Evolutionary conservation across 2,888 invertebrate species (phyloP), one percentile per base, ranked within the genome.

Genomic region (Drosophila paucipuncta): DNA sequence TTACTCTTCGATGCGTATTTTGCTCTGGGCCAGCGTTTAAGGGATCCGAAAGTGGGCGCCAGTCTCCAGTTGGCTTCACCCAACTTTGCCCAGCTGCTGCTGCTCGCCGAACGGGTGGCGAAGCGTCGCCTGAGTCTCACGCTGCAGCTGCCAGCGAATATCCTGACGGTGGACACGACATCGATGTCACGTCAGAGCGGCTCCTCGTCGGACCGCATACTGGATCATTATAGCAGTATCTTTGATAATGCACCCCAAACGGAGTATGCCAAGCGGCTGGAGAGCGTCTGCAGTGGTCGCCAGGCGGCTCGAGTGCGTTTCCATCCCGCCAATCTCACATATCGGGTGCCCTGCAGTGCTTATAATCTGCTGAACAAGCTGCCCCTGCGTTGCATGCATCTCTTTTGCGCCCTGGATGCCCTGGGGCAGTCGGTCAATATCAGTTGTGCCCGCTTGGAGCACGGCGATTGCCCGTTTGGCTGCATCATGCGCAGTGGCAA

Each of bases 1-100:
- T 35, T 73, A 1, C 77, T 90, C 6, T 90, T 87, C 50, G 92
- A 92, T 22, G 78, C 87, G 13, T 86, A 76, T 39, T 87, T 83
- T 63, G 73, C 72, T 2, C 90, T 84, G 58, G 90, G 85, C 16
- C 78, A 80, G n/a, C 71, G 76, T 6, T 59, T 92, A 7, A 43
- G 54, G 2, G 47, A 65, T 11, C 30, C 54, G 11, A 50, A 37
- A 7, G 73, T 16, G 0, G 31, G 31, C 3, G 10, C 4, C 18
- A 59, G 22, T 10, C 3, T 94, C 22, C 93, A 94, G 66, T 82
- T 94, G 4, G 82, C 90, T 9, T 93, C 94, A 0, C 92, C 94
- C 0, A 93, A 94, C 57, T 94, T 94, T 4, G 95, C 95, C 0
- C 93, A 94, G 25, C 91, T 94, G 2, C 92, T 94, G 18, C 91